Conservation (phyloP, 2,113 vertebrate genomes). For the Hippoglossus stenolepis region DNA sequence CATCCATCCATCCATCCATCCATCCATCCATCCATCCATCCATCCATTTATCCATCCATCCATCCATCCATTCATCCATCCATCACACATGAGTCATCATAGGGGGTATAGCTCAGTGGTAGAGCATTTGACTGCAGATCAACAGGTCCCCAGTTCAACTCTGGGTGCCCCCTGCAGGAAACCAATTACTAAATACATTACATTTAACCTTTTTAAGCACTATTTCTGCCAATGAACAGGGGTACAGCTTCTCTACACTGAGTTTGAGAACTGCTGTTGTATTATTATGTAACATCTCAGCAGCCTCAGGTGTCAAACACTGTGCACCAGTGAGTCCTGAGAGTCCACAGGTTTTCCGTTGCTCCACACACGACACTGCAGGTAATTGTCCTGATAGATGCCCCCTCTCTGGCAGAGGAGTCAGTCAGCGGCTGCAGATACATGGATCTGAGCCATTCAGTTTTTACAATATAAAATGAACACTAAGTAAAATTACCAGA, state of each 20-base stretch:
- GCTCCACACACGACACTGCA: not conserved
- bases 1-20: not conserved
- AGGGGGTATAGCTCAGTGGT: slow-evolving; percentile 81
- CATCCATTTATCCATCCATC: too few relatives aligned
- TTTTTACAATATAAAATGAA: too few relatives aligned
- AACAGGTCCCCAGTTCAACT: slow-evolving; percentile 86
- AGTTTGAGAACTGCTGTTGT: not conserved
- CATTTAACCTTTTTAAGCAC: too few relatives aligned
- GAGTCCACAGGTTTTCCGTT: slow-evolving; percentile 25
- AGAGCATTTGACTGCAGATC: slow-evolving; percentile 89
- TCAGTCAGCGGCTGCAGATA: not conserved
- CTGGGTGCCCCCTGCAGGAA: slow-evolving; percentile 67
- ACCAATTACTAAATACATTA: not conserved
- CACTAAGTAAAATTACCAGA: too few relatives aligned
- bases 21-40: not conserved
- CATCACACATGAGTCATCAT: not conserved
- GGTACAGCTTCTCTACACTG: not conserved
- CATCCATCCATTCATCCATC: not conserved
- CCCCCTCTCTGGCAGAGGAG: not conserved
- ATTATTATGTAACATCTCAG: slow-evolving; percentile 26
- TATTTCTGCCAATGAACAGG: too few relatives aligned
- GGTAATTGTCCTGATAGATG: slow-evolving; percentile 1
- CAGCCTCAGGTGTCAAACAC: slow-evolving; percentile 30
- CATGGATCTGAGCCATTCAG: not conserved
- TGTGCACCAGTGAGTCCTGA: not conserved